Evolutionary conservation across 2,113 vertebrate genomes (phyloP), one percentile per base, ranked within the genome.

Genomic region (Halcyon malimbica): DNA sequence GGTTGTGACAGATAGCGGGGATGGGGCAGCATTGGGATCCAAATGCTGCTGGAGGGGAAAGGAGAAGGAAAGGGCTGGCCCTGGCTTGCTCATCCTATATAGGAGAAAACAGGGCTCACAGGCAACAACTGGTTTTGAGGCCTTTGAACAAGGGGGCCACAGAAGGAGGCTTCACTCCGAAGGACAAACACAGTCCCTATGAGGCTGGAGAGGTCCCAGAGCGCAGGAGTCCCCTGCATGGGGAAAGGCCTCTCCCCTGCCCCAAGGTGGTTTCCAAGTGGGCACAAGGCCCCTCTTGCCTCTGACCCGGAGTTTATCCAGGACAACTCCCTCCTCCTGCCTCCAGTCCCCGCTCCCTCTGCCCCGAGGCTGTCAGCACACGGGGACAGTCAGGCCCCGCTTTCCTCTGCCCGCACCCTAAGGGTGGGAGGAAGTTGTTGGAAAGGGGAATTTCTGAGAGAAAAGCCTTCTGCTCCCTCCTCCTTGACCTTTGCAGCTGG

Each of bases 281-380:
- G 76, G 56, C 16, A 21, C 90, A 93, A 90, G 80, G 86, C 89
- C 62, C 62, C 48, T 78, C 86, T 95, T 0, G 1, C 94, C 90
- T 93, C 91, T 92, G 92, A 73, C 95, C 92, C 88, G 86, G 89
- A 95, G 87, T 87, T 94, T 39, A 31, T 84, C 83, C 91, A 78
- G 53, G 35, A 74, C 48, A 94, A 62, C 60, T 75, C 95, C 60
- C 68, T 86, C 68, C 50, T 87, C 8, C 53, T 83, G 83, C 87
- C 76, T 64, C 62, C 60, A 68, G 69, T 24, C 65, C 56, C 69
- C 6, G 1, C 71, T 96, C 63, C 29, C 68, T 56, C 77, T 86
- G 75, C 20, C 37, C 35, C 0, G 0, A 31, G 20, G 29, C 50
- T 82, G 67, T 39, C 2, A 0, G 59, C 71, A 54, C 44, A 29